phyloP scores from a whole-genome alignment of 1,140 invertebrate genomes.

The Drosophila tani region DNA sequence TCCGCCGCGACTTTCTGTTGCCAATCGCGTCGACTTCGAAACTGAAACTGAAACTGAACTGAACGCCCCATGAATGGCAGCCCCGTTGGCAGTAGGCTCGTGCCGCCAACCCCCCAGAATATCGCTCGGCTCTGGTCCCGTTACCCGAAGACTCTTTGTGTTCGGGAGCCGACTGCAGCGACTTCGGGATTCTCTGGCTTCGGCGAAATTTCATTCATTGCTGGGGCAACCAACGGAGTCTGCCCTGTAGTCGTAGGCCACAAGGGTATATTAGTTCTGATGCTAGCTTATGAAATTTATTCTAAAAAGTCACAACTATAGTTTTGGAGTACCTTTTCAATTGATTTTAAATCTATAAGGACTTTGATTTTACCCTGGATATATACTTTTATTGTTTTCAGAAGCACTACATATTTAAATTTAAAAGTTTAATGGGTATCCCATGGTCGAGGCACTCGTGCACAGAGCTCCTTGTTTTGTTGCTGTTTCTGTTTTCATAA shows the following conservation, averaged over 20 bases:
- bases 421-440: neutral
- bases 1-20: constrained; percentile 57
- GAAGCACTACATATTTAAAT: no score
- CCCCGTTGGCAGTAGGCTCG: constrained; percentile 71
- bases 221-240: constrained; percentile 29
- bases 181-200: constrained; percentile 39
- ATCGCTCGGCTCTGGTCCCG: constrained; percentile 19
- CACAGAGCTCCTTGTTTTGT: constrained; percentile 43
- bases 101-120: constrained; percentile 6
- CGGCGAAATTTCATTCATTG: constrained; percentile 69
- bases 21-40: constrained; percentile 71
- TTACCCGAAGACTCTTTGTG: constrained; percentile 21
- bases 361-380: no score
- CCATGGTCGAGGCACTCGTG: rapidly evolving
- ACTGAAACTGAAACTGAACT: constrained; percentile 68
- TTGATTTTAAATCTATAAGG: no score
- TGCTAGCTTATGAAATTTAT: neutral
- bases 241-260: constrained; percentile 36
- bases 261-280: neutral
- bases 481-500: constrained; percentile 80
- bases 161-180: constrained; percentile 10
- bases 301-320: no score
- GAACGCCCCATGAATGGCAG: constrained; percentile 53
- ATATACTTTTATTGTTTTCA: no score
- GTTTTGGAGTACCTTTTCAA: no score